Base-by-base conservation (phyloP, 1,140 invertebrate species). In the Formica selysi region DNA sequence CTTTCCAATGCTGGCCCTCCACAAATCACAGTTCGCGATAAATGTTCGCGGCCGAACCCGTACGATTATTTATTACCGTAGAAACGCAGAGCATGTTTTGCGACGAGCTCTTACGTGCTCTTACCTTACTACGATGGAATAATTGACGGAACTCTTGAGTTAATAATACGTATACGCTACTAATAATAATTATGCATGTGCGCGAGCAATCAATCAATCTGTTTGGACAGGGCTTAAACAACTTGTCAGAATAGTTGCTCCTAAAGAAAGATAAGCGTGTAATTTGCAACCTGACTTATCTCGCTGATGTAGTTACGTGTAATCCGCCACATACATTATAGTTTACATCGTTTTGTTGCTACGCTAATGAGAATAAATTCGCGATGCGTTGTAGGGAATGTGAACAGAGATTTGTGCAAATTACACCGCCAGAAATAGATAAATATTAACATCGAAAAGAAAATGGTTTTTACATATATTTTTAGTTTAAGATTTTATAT, bases 21-120 rank as follows among this genome's bases (percentile, higher is more conserved):
- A 90, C 89, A 91, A 91, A 91, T 91, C 87, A 92, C 84, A n/a
- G 19, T 26, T 51, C 74, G 90, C 91, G 91, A 91, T 91, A 91
- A 91, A 91, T 88, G 90, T 90, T 92, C 87, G 41, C 44, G 85
- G 65, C 85, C 70, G 89, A 76, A 87, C 85, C 86, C 76, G 86
- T 85, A n/a, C 65, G 86, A 87, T 91, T 91, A 91, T 91, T 91
- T 91, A 91, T 91, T 59, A 62, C 44, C 54, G n/a, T 19, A 83
- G 71, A 83, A 86, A 67, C 78, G 62, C 13, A 79, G 44, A 85
- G 83, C 68, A 61, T 38, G 54, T 81, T 73, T 81, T 73, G 19
- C 79, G 22, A 38, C 29, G 54, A 32, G 13, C 79, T 71, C 51
- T 61, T 73, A 29, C 11, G 3, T 36, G 38, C 38, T 59, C 54